Conservation (phyloP, 2,113 vertebrate genomes). For the Calcarius ornatus region DNA sequence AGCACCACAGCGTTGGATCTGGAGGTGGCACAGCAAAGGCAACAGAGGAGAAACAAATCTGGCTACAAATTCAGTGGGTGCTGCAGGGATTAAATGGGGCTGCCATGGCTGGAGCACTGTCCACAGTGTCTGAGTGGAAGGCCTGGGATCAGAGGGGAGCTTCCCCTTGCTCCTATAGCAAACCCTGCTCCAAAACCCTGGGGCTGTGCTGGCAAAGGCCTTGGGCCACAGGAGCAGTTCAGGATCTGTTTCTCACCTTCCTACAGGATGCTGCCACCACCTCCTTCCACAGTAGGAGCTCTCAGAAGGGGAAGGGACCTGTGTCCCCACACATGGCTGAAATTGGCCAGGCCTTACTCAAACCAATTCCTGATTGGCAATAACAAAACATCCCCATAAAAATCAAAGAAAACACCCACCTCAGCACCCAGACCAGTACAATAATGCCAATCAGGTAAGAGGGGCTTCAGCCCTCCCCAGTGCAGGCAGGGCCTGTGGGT, state of each 20-base stretch:
- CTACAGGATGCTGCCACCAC: background rate
- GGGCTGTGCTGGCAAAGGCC: background rate
- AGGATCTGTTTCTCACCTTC: background rate
- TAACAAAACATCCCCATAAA: background rate
- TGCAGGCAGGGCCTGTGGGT: rapidly evolving
- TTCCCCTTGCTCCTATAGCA: rapidly evolving
- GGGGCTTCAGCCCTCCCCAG: background rate
- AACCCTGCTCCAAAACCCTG: background rate
- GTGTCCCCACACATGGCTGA: rapidly evolving
- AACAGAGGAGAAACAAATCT: background rate
- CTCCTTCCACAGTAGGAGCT: background rate
- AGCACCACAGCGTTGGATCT: background rate
- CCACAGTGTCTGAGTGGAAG: background rate
- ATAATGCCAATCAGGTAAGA: rapidly evolving
- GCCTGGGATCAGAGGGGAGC: background rate
- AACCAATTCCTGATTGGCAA: background rate
- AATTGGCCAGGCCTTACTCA: background rate
- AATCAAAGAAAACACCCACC: background rate
- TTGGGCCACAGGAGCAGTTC: background rate
- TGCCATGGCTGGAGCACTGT: background rate
- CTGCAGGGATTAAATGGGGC: background rate
- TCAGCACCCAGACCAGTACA: background rate
- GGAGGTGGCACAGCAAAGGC: background rate
- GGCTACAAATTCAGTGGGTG: rapidly evolving
- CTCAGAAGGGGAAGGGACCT: background rate